Base-by-base conservation (phyloP, 1,140 invertebrate species). In the Ruditapes philippinarum region DNA sequence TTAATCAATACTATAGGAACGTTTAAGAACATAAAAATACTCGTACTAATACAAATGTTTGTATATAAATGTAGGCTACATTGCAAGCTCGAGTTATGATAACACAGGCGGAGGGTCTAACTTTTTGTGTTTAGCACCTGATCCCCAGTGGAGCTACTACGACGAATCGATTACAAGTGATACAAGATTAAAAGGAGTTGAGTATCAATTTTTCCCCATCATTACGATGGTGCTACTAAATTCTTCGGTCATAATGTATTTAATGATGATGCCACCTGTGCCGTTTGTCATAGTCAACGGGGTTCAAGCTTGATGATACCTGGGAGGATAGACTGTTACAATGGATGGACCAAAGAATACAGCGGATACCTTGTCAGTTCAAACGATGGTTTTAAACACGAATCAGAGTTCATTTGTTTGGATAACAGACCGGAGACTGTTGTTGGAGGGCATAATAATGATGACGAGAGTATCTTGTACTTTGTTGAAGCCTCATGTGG, bases 261-360 rank as follows among this genome's bases (percentile, higher is more conserved):
- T 14, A 40, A 65, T 60, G 31, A 84, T 54, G 70, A 90, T 79
- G 74, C 79, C 7, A 68, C 45, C 68, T 92, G 91, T 73, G 87
- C 88, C 1, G 90, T 91, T 17, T 92, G 91, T 54, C 42, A 70
- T n/a, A 60, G 42, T 38, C 62, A 54, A 17, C 57, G 91, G 14
- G 9, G 65, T 25, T 83, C 79, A 11, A 45, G 14, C 25, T 19
- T 83, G 17, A 90, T 90, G 89, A 90, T 88, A 28, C 85, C 89
- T 28, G 89, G 85, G 7, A 74, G 85, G 19, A 88, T 76, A 38
- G 45, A 51, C 14, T 90, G 89, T 62, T 65, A 62, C 40, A 40
- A 7, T 19, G 89, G 89, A 11, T 90, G 89, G 89, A 90, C 79
- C 2, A 51, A 49, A 40, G 84, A 88, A 45, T 90, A 90, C 49